Evolutionary conservation across 2,797 vertebrate genomes (phyloP).

Genomic region (Siniperca scherzeri): DNA sequence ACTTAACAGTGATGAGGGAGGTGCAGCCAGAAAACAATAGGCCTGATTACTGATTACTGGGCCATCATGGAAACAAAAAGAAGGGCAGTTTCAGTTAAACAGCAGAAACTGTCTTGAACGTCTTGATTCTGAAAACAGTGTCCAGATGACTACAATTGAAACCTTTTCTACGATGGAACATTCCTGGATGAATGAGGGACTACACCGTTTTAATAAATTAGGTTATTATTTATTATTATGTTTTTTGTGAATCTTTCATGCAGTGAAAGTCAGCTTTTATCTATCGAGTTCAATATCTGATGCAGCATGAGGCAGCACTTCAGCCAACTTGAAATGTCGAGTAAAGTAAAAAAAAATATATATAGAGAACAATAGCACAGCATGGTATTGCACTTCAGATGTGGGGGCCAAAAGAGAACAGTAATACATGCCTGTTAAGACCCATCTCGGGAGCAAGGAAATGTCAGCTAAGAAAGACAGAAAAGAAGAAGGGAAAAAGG

Average conservation of each 20-base stretch:
- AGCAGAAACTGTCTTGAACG: too few relatives aligned
- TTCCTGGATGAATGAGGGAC: too few relatives aligned
- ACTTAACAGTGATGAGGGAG: too few relatives aligned
- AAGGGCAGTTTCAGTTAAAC: too few relatives aligned
- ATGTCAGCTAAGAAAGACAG: slow-evolving; percentile 79
- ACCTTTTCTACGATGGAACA: too few relatives aligned
- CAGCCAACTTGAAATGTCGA: slow-evolving; percentile 2
- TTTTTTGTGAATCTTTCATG: slow-evolving; percentile 27
- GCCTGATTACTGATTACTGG: too few relatives aligned
- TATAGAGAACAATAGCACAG: slow-evolving; percentile 5
- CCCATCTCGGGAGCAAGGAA: slow-evolving; percentile 77
- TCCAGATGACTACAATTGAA: too few relatives aligned
- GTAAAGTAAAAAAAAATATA: slow-evolving; percentile 18
- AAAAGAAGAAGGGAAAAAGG: slow-evolving; percentile 52
- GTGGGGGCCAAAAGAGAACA: slow-evolving; percentile 46
- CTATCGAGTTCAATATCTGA: not conserved
- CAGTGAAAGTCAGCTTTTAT: slow-evolving; percentile 20
- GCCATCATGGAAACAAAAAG: too few relatives aligned
- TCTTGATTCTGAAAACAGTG: too few relatives aligned
- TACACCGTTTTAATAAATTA: not conserved
- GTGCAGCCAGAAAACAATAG: too few relatives aligned
- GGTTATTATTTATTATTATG: too few relatives aligned
- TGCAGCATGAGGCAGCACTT: slow-evolving; percentile 3
- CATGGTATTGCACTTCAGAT: slow-evolving; percentile 22
- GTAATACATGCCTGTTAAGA: slow-evolving; percentile 80